phyloP scores from a whole-genome alignment of 1,140 invertebrate genomes.

The Glomeris maerens region DNA sequence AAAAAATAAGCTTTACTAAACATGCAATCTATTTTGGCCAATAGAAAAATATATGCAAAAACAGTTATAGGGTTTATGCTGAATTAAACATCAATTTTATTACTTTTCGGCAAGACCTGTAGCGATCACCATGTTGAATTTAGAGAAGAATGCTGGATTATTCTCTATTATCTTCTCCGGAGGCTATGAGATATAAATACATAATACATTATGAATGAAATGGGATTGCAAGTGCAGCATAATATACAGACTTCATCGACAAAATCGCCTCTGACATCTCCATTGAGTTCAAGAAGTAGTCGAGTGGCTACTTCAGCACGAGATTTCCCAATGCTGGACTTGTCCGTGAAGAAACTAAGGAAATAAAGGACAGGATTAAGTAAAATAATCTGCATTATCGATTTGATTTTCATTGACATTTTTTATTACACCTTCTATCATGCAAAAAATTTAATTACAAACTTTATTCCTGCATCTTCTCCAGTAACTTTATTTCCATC shows the following conservation, averaged over 20 bases:
- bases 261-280: slow-evolving; percentile 80
- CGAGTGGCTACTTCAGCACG: slow-evolving; percentile 68
- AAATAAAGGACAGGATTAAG: slow-evolving; percentile 21
- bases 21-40: not conserved
- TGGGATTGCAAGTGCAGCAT: slow-evolving; percentile 8
- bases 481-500: slow-evolving; percentile 73
- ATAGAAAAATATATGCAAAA: slow-evolving; percentile 9
- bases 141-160: slow-evolving; percentile 75
- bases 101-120: slow-evolving; percentile 70
- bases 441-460: slow-evolving; percentile 24
- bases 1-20: slow-evolving; percentile 16
- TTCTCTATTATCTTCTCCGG: slow-evolving; percentile 66
- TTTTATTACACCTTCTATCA: not conserved
- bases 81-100: slow-evolving; percentile 13
- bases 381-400: not conserved
- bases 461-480: slow-evolving; percentile 88
- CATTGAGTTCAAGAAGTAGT: slow-evolving; percentile 76
- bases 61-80: slow-evolving; percentile 3
- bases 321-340: slow-evolving; percentile 58
- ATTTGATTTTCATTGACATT: not conserved
- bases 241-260: slow-evolving; percentile 52
- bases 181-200: slow-evolving; percentile 29
- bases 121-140: slow-evolving; percentile 76
- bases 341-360: slow-evolving; percentile 73
- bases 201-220: not conserved